Conservation (phyloP, 2,888 invertebrate species). For the Candidula unifasciata region DNA sequence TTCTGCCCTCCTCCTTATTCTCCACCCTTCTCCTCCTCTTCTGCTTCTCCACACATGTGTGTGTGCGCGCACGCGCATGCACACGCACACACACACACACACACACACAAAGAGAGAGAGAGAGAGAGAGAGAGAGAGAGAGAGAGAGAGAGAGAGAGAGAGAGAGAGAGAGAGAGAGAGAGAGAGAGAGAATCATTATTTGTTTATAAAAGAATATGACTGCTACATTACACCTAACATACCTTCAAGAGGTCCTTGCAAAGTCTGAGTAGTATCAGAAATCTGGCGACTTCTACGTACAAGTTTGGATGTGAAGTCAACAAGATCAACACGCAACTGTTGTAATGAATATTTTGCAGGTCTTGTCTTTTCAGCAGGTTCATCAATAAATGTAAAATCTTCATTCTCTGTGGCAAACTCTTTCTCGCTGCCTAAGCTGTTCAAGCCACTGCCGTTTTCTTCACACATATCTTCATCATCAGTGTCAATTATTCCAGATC, state of each 20-base stretch:
- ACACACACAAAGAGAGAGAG: too few species aligned
- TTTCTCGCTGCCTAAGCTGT: not conserved
- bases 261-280: slow-evolving; percentile 4
- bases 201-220: not conserved
- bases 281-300: slow-evolving; percentile 3
- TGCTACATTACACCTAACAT: not conserved
- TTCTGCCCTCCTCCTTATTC: too few species aligned
- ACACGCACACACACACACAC: too few species aligned
- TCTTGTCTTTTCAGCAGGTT: slow-evolving; percentile 11
- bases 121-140: too few species aligned
- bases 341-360: not conserved
- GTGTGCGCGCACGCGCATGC: too few species aligned
- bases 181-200: too few species aligned
- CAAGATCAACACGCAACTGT: slow-evolving; percentile 15
- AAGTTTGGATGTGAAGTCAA: slow-evolving; percentile 19
- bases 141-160: too few species aligned
- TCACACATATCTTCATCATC: not conserved
- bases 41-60: too few species aligned
- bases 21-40: too few species aligned
- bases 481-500: slow-evolving; percentile 12
- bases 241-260: slow-evolving; percentile 16
- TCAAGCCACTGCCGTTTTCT: slow-evolving; percentile 37
- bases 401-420: slow-evolving; percentile 46
- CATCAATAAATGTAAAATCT: slow-evolving; percentile 53
- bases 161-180: too few species aligned